A percentile compares a stretch with the other conserved stretches of the same genome.
These are phyloP conservation scores for Myotis findleyi DNA, from an alignment of 2,797 vertebrate genomes.

Conservation along the genomic window DNA sequence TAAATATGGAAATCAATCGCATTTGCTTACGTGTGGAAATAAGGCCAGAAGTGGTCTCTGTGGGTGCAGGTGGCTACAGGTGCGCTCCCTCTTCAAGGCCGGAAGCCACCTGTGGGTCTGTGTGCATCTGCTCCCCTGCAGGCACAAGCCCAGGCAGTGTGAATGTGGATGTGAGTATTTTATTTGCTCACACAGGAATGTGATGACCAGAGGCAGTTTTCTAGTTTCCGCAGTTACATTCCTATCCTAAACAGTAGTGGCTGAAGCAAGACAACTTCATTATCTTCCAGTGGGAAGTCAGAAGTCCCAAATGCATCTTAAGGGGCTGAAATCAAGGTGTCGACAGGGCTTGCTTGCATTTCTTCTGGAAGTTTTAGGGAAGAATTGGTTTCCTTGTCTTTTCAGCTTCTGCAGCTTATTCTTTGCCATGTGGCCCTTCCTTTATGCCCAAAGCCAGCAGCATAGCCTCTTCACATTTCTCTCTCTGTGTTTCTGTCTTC, in stretches of 20 bases:
- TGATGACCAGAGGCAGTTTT: slow-evolving; percentile 1
- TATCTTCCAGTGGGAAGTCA: neutral
- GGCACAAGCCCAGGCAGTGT: neutral
- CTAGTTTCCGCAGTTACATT: neutral
- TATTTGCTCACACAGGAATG: neutral
- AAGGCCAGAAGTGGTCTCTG: neutral
- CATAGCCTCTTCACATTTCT: neutral
- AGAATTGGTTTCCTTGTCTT: neutral
- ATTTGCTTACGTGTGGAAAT: neutral
- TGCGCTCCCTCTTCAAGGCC: neutral
- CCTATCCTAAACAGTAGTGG: neutral
- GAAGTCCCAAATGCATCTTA: neutral
- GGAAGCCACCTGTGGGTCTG: neutral
- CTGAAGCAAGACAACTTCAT: neutral
- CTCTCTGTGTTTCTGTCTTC: neutral
- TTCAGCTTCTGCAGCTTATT: slow-evolving; percentile 25
- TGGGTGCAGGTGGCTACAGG: neutral
- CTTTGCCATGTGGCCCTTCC: neutral
- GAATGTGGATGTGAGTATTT: neutral
- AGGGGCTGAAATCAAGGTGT: neutral
- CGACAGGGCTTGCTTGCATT: neutral
- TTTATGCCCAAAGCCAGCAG: neutral
- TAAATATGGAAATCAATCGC: neutral
- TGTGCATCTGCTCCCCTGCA: neutral
- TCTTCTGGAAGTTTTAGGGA: neutral